Evolutionary conservation across 2,113 vertebrate species (phyloP).

Genomic region (Mesitornis unicolor): DNA sequence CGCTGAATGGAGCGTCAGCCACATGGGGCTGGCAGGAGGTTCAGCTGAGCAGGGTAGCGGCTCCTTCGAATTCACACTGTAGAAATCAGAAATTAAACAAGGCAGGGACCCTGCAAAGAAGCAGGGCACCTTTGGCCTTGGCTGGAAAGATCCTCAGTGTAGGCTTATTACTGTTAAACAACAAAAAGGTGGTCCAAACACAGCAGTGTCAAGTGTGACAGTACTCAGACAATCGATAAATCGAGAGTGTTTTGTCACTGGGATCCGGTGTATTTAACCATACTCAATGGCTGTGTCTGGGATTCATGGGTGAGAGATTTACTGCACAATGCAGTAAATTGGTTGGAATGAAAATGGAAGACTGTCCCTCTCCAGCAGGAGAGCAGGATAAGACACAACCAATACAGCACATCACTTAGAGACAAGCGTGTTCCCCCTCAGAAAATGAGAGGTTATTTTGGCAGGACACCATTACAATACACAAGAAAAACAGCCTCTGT

Average conservation of each 20-base stretch:
- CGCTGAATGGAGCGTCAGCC: background rate
- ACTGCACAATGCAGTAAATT: background rate
- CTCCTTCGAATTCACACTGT: background rate
- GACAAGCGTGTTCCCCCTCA: no score
- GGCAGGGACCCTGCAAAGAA: background rate
- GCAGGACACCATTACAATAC: no score
- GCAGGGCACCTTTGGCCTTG: background rate
- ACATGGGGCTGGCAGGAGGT: background rate
- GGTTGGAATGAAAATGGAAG: no score
- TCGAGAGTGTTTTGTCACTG: background rate
- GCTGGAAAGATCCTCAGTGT: fast-evolving
- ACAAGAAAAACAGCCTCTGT: no score
- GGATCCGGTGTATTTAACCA: background rate
- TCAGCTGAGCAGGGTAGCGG: background rate
- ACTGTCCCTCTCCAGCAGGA: no score
- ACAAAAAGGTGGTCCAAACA: background rate
- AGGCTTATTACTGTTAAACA: background rate
- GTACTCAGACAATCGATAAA: fast-evolving
- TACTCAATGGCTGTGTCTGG: background rate
- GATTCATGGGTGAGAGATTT: background rate
- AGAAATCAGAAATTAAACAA: background rate
- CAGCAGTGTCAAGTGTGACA: fast-evolving
- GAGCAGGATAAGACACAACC: no score
- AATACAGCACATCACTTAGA: no score
- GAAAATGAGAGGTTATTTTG: no score